Percentiles rank a stretch among this genome's conserved stretches.
Conservation (phyloP, 2,113 vertebrate genomes). For the Spilogale gracilis region DNA sequence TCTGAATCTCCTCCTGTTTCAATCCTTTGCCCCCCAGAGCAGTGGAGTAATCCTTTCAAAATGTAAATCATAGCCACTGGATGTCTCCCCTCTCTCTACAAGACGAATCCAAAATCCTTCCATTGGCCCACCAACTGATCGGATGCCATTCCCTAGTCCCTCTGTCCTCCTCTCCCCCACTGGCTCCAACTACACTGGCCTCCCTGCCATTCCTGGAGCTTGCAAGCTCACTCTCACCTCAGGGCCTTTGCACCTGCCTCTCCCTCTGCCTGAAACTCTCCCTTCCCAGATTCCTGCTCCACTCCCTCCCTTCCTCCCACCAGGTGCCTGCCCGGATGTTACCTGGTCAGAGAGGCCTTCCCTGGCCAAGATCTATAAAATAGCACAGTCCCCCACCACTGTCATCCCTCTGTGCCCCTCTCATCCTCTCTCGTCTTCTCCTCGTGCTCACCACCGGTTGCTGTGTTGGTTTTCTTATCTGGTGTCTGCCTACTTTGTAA, state of each 20-base stretch:
- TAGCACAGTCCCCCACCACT: fast-evolving
- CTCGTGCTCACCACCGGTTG: fast-evolving
- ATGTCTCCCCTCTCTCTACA: not conserved
- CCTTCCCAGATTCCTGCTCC: not conserved
- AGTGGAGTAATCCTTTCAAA: not conserved
- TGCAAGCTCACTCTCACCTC: not conserved
- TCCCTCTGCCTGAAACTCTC: not conserved
- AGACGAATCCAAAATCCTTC: not conserved
- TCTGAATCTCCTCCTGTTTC: not conserved
- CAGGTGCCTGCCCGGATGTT: fast-evolving
- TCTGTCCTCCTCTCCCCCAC: not conserved
- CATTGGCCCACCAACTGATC: not conserved
- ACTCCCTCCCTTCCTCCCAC: not conserved
- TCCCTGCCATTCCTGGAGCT: not conserved
- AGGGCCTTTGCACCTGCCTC: not conserved
- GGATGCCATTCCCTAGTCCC: too few species aligned
- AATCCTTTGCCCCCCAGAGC: not conserved
- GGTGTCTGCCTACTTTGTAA: not conserved
- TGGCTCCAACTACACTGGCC: not conserved
- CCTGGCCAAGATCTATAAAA: too few species aligned
- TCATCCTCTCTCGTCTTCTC: fast-evolving
- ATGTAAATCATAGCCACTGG: fast-evolving
- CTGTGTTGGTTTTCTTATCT: not conserved
- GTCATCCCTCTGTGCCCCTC: fast-evolving
- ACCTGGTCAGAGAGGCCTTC: not conserved